Conservation (phyloP, 2,888 invertebrate species). For the Cylloceria caligata region DNA sequence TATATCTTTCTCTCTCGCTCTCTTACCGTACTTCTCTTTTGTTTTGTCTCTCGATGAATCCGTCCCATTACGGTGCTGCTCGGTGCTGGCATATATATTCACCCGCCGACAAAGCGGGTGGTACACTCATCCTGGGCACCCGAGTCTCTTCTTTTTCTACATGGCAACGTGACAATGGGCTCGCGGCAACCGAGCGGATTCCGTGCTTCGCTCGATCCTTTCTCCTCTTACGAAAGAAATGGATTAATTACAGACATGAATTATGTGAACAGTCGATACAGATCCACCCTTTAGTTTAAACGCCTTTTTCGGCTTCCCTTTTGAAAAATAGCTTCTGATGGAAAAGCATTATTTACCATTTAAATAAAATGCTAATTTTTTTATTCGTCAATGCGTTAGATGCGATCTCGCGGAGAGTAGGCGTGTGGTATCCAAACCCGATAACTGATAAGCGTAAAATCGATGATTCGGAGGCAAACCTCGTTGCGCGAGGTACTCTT, state of each 20-base stretch:
- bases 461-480: constrained; percentile 79
- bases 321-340: not conserved
- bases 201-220: constrained; percentile 47
- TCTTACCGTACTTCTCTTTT: constrained; percentile 41
- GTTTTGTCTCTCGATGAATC: constrained; percentile 61
- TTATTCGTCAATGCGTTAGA: not conserved
- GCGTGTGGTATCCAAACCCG: constrained; percentile 46
- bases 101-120: constrained; percentile 70
- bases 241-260: constrained; percentile 81
- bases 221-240: constrained; percentile 70
- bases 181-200: constrained; percentile 45
- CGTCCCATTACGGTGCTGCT: constrained; percentile 23
- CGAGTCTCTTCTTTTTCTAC: constrained; percentile 40
- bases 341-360: not conserved
- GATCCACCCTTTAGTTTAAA: not conserved
- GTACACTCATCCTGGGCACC: constrained; percentile 56
- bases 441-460: constrained; percentile 81
- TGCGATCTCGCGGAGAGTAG: constrained; percentile 14
- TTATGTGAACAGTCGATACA: constrained; percentile 71
- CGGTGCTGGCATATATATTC: constrained; percentile 12
- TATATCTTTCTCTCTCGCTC: constrained; percentile 32
- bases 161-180: constrained; percentile 55
- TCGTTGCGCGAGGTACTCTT: constrained; percentile 72
- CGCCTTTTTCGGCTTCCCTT: not conserved
- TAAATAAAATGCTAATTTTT: not conserved